Evolutionary conservation across 1,140 invertebrate genomes (phyloP).

Genomic region (Ips typographus): DNA sequence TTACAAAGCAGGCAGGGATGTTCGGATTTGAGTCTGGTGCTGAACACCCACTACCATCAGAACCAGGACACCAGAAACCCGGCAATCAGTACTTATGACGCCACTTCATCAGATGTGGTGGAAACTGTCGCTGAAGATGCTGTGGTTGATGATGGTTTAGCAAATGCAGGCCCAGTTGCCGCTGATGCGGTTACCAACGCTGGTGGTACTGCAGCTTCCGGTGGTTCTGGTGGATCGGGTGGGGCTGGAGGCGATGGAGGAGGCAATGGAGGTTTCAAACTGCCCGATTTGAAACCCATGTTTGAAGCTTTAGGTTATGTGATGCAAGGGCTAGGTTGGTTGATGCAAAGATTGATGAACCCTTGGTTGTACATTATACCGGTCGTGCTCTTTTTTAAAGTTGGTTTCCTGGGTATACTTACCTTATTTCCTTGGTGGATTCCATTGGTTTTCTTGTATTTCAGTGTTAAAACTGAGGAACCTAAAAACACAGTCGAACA

Average conservation of each 20-base stretch:
- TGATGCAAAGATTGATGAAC: constrained; percentile 43
- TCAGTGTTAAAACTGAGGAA: constrained; percentile 40
- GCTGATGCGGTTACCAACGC: constrained; percentile 13
- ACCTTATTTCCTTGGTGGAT: constrained; percentile 51
- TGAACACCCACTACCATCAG: constrained; percentile 49
- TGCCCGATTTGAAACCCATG: constrained; percentile 47
- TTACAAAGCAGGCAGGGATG: constrained; percentile 43
- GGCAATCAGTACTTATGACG: constrained; percentile 40
- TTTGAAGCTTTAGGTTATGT: constrained; percentile 43
- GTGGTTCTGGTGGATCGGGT: constrained; percentile 49
- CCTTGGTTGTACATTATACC: constrained; percentile 47
- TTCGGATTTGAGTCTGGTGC: constrained; percentile 49
- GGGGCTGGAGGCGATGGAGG: constrained; percentile 50
- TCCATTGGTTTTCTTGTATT: constrained; percentile 43
- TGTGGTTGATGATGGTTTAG: constrained; percentile 19
- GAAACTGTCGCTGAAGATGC: constrained; percentile 10
- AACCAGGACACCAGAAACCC: constrained; percentile 38
- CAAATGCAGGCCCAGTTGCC: constrained; percentile 23
- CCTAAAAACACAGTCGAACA: constrained; percentile 40
- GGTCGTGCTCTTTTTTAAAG: constrained; percentile 40
- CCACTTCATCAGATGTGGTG: constrained; percentile 13
- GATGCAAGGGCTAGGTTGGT: constrained; percentile 32
- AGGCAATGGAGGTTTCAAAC: constrained; percentile 38
- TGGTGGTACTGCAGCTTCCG: constrained; percentile 20
- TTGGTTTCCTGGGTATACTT: constrained; percentile 43